These are phyloP conservation scores for Oikopleura dioica DNA, from an alignment of 23 tunicate genomes.

Conservation along the genomic window DNA sequence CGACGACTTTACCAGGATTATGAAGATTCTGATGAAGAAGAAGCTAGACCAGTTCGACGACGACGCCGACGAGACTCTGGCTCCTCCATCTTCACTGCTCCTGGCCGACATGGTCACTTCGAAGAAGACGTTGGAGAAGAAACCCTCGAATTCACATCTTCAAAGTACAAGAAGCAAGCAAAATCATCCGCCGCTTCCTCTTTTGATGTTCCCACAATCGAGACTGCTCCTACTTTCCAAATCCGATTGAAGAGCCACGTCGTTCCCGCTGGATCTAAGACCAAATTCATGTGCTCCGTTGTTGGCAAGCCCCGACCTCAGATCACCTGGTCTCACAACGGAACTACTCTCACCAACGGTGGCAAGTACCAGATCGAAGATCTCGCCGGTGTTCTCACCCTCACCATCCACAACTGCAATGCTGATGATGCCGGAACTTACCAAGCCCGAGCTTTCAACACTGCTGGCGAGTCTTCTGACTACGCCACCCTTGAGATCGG, in stretches of 20 bases:
- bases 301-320: constrained; percentile 76
- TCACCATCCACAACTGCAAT: constrained; percentile 37
- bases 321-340: constrained; percentile 79
- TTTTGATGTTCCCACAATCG: constrained; percentile 23
- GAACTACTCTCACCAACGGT: constrained; percentile 32
- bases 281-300: constrained; percentile 64
- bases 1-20: not conserved
- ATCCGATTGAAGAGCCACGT: constrained; percentile 59
- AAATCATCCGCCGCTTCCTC: too few species aligned
- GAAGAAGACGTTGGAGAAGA: constrained; percentile 4
- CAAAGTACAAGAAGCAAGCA: not conserved
- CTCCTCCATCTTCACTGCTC: not conserved
- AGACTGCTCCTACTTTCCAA: constrained; percentile 73
- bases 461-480: constrained; percentile 62
- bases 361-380: constrained; percentile 45
- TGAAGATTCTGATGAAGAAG: not conserved
- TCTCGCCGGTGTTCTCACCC: constrained; percentile 17
- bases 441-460: constrained; percentile 35
- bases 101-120: constrained; percentile 9
- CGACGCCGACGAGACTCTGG: constrained; percentile 5
- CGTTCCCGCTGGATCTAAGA: constrained; percentile 68
- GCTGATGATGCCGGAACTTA: constrained; percentile 68
- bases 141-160: not conserved
- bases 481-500: constrained; percentile 71
- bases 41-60: not conserved